Evolutionary conservation across 2,888 invertebrate genomes (phyloP), one percentile per base, ranked within the genome.

Genomic region (Cyrtodaria siliqua): DNA sequence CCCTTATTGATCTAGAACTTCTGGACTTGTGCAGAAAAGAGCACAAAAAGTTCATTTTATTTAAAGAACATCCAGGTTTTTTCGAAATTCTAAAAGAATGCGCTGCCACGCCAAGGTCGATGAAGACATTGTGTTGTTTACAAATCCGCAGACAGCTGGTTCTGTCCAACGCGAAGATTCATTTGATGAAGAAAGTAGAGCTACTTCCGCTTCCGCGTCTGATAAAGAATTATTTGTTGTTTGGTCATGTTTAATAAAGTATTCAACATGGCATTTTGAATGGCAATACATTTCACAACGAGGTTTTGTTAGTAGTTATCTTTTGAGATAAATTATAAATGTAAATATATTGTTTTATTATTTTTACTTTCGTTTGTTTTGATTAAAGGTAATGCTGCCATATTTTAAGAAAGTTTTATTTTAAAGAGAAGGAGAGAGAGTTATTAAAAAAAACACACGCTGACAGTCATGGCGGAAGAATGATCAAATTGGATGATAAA

Each of bases 111-210:
- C 87, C 87, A 2, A 63, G 82, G 23, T 55, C 84, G 1, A 72
- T 87, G 63, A 82, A 84, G 55, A 83, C 86, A 29, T 67, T 84
- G n/a, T 84, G 86, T 33, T 86, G 87, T 68, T 69, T 87, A 40
- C 40, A 47, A 6, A 82, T 88, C 16, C 79, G 87, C n/a, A 73
- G 85, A 38, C 44, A 72, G 62, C 67, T 88, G 29, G 69, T 86
- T 1, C 60, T 72, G 49, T 83, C 84, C 2, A 12, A 47, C 24
- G 38, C 49, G 12, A 64, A 79, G 42, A 57, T 83, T 52, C 86
- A 86, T 55, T 75, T 88, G 24, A 81, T 88, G 26, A 78, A 81
- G 52, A 89, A 89, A 50, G 87, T 87, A 18, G 84, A 86, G 61
- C 44, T 61, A 49, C 61, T 89, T 18, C 86, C 89, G 2, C 57